Evolutionary conservation across 1,140 invertebrate species (phyloP).

Genomic region (Zeugodacus cucurbitae): DNA sequence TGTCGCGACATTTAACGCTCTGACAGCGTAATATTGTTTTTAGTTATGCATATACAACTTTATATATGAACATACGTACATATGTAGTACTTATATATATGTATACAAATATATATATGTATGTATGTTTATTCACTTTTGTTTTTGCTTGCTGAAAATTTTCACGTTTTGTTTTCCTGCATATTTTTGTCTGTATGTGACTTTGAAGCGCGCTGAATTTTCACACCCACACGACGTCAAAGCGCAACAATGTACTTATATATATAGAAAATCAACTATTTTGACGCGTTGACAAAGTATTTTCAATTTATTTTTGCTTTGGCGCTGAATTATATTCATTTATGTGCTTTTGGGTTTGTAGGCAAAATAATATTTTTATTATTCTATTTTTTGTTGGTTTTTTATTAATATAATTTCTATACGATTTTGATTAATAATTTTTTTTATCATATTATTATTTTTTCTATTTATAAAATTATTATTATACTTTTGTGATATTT

Average conservation of each 20-base stretch:
- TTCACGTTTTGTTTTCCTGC: constrained; percentile 8
- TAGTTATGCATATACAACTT: background rate
- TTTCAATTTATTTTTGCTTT: background rate
- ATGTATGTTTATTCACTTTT: background rate
- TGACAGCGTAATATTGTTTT: background rate
- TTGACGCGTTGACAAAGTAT: background rate
- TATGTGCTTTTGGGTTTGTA: background rate
- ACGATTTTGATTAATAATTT: background rate
- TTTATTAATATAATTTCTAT: background rate
- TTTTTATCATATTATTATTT: background rate
- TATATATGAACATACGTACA: background rate
- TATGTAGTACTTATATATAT: background rate
- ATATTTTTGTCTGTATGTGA: background rate
- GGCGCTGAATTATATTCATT: background rate
- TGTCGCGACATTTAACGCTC: constrained; percentile 17
- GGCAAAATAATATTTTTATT: no score
- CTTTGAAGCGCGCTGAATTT: background rate
- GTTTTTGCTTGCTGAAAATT: background rate
- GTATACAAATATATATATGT: background rate
- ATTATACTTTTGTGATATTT: background rate
- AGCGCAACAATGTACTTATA: background rate
- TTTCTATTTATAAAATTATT: background rate
- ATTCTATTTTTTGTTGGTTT: background rate
- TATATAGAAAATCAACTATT: background rate
- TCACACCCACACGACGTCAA: background rate